Conservation (phyloP, 2,888 invertebrate species). For the Orchesella flavescens region DNA sequence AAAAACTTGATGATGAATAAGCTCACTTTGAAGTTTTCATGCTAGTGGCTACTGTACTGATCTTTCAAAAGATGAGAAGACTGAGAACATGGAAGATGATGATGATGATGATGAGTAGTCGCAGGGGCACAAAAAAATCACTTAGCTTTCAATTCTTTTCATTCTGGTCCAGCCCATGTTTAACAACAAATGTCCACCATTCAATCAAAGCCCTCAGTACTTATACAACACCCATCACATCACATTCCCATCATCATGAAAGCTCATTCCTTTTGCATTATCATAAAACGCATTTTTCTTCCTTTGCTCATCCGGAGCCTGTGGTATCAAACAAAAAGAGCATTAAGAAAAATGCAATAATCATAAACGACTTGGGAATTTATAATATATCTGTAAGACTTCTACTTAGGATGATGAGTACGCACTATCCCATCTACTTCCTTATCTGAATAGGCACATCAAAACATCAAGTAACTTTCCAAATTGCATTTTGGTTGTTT, state of each 20-base stretch:
- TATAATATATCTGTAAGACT: too few relatives aligned
- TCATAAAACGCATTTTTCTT: not conserved
- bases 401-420: too few relatives aligned
- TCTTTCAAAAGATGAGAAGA: not conserved
- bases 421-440: too few relatives aligned
- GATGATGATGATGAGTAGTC: not conserved
- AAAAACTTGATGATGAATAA: conserved; percentile 15
- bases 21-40: too few relatives aligned
- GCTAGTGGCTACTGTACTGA: conserved; percentile 43
- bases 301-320: conserved; percentile 19
- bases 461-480: not conserved
- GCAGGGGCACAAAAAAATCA: conserved; percentile 20
- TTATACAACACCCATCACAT: conserved; percentile 34
- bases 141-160: conserved; percentile 40
- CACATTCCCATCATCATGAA: not conserved
- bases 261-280: not conserved
- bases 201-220: conserved; percentile 35
- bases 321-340: conserved; percentile 5
- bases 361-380: conserved; percentile 29
- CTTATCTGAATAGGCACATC: too few relatives aligned
- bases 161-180: conserved; percentile 36
- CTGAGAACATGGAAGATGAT: not conserved
- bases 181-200: conserved; percentile 49
- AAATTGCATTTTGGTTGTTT: too few relatives aligned
- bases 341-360: conserved; percentile 20